Conservation (phyloP, 2,113 vertebrate genomes). For the Macrotis lagotis region DNA sequence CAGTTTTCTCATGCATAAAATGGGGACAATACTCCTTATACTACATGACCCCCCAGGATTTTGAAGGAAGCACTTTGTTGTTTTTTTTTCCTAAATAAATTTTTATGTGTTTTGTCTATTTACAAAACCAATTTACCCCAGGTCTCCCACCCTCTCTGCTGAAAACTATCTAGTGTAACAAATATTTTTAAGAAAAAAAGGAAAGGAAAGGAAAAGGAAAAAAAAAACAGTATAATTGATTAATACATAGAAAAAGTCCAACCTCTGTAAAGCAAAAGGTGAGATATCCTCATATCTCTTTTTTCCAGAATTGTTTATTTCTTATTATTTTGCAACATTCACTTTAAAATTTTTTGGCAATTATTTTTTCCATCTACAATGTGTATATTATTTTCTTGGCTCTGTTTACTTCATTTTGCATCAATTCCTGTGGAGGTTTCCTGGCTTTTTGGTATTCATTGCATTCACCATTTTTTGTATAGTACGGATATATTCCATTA, state of each 20-base stretch:
- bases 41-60: not conserved
- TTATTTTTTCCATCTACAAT: not conserved
- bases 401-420: not conserved
- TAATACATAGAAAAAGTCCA: not conserved
- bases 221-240: not conserved
- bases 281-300: not conserved
- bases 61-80: not conserved
- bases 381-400: not conserved
- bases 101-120: not conserved
- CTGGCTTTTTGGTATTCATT: not conserved
- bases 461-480: not conserved
- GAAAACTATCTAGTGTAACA: not conserved
- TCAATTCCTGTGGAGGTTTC: not conserved
- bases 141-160: fast-evolving
- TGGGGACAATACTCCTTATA: not conserved
- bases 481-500: not conserved
- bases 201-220: not conserved
- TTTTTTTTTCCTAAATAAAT: not conserved
- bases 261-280: not conserved
- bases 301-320: not conserved
- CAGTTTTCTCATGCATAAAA: not conserved
- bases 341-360: not conserved
- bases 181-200: not conserved
- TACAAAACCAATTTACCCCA: not conserved
- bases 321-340: not conserved